Evolutionary conservation across 2,113 vertebrate species (phyloP), one percentile per base, ranked within the genome.

Genomic region (Pygoscelis adeliae): DNA sequence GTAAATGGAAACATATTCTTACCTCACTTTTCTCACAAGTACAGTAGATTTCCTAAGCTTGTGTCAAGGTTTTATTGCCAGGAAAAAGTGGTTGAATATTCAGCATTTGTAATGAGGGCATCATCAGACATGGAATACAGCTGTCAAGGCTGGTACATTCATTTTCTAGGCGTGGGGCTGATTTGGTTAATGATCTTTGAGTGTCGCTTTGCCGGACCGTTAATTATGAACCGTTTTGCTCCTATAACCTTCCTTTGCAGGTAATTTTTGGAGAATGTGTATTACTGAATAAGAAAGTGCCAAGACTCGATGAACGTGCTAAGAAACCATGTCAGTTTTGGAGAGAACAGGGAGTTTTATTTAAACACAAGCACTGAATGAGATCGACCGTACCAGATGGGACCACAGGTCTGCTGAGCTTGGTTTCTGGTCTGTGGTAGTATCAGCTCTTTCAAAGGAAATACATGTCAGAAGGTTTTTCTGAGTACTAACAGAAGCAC

Each of bases 11-110:
- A 98, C 97, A 97, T 71, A 96, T 97, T 67, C 98, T 98, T 98
- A 98, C 98, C 97, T 98, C 98, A 98, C 97, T 98, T 98, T 98
- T 98, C 98, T 98, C 97, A 98, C 98, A 98, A 98, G 98, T 97
- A 98, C 98, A 98, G 98, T 98, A 98, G 98, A 96, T 98, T 98
- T 98, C 98, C 98, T 98, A 97, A 98, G 97, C 88, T 91, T 96
- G 97, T 90, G 92, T 94, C 97, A 94, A 96, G 92, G 84, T 97
- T 88, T 92, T 93, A 91, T 91, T 98, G 98, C 98, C 98, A 98
- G 98, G 98, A 98, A 98, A 98, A 98, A 98, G 98, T 93, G 98
- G 98, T 93, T 96, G 98, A 97, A 95, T 92, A 93, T 94, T 97
- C 97, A 78, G 89, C 83, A 71, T 97, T 94, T 92, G 97, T 86